A percentile compares a stretch with the other conserved stretches of the same genome.
Conservation (phyloP, 2,888 invertebrate species). For the Elmis aenea region DNA sequence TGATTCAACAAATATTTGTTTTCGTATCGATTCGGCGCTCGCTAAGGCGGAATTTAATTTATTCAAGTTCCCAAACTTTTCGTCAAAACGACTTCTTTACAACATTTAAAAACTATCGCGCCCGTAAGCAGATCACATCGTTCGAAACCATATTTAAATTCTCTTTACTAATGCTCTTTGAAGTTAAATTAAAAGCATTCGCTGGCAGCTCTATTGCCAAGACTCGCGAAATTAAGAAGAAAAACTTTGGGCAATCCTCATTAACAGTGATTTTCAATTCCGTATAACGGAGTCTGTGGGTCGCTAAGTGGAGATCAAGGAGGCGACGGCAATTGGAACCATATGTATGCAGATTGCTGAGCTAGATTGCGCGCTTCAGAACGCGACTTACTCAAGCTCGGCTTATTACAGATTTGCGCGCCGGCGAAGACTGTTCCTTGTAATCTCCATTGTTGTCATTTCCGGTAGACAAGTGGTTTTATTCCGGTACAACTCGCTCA, state of each 20-base stretch:
- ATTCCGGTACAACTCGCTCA: too few relatives aligned
- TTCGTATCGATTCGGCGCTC: too few relatives aligned
- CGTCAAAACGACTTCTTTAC: too few relatives aligned
- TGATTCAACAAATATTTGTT: too few relatives aligned
- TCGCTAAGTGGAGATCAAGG: slow-evolving; percentile 17
- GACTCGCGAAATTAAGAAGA: slow-evolving; percentile 19
- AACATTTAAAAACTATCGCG: too few relatives aligned
- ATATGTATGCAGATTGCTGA: slow-evolving; percentile 28
- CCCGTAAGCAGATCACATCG: too few relatives aligned
- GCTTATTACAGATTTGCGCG: slow-evolving; percentile 14
- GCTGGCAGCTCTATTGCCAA: slow-evolving; percentile 4
- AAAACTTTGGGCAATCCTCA: slow-evolving; percentile 23
- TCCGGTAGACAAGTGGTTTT: neutral
- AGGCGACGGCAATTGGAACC: slow-evolving; percentile 17
- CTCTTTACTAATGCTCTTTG: slow-evolving; percentile 5
- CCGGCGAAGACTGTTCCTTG: neutral
- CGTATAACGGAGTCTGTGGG: slow-evolving; percentile 14
- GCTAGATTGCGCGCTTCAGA: slow-evolving; percentile 21
- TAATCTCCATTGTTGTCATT: neutral
- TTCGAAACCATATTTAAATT: neutral
- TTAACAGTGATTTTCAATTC: slow-evolving; percentile 28
- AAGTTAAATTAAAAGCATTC: slow-evolving; percentile 11
- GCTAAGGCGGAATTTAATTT: too few relatives aligned
- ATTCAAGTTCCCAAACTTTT: too few relatives aligned
- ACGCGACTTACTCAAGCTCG: slow-evolving; percentile 13